A percentile compares a stretch with the other conserved stretches of the same genome.
These are phyloP conservation scores for Hetaerina titia DNA, from an alignment of 2,888 invertebrate genomes.

Conservation along the genomic window DNA sequence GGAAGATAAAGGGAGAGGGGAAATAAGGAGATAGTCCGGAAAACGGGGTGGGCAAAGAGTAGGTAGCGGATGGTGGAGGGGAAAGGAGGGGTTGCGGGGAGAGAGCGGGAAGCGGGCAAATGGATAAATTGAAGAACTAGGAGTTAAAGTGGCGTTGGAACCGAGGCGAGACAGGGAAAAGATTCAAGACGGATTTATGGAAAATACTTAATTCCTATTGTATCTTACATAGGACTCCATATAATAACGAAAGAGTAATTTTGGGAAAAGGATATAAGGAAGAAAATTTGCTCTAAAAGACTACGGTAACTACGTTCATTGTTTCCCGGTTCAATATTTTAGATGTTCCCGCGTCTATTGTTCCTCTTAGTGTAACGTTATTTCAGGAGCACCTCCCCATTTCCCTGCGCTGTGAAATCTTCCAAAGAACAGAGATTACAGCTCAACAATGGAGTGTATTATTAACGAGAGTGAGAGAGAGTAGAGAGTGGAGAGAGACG, in stretches of 20 bases:
- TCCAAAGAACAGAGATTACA: not conserved
- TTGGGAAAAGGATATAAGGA: no score
- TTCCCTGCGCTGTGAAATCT: not conserved
- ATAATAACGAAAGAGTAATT: no score
- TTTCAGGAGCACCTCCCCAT: not conserved
- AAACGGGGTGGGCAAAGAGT: not conserved
- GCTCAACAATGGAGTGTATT: not conserved
- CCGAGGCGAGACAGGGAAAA: not conserved
- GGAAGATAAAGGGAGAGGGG: not conserved
- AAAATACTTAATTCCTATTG: no score
- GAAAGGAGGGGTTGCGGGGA: not conserved
- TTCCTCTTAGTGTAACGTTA: not conserved
- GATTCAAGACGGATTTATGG: not conserved
- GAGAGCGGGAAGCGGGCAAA: no score
- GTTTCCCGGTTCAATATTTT: not conserved
- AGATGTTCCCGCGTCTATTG: not conserved
- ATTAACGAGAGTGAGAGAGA: not conserved
- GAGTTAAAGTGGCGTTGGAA: not conserved
- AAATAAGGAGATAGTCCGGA: not conserved
- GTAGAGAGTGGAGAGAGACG: not conserved
- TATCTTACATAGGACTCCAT: no score
- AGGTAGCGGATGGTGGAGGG: no score
- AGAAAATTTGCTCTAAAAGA: no score
- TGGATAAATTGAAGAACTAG: not conserved
- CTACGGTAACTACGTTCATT: not conserved